Evolutionary conservation across 2,113 vertebrate genomes (phyloP).

Genomic region (Colius striatus): DNA sequence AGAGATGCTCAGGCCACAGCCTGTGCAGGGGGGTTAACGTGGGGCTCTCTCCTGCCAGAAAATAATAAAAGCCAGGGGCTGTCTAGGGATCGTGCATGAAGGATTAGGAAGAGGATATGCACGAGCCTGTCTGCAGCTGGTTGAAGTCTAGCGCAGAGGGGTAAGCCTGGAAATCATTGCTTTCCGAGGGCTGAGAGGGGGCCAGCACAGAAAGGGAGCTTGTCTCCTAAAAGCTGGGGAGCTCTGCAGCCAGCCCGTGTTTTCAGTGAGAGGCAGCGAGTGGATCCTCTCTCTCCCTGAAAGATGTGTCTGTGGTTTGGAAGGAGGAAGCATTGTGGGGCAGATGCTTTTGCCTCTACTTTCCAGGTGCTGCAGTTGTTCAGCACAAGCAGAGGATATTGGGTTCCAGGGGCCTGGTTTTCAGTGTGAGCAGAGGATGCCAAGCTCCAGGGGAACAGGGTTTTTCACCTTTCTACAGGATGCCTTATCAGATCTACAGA

Average conservation of each 20-base stretch:
- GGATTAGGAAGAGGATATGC: slow-evolving; percentile 64
- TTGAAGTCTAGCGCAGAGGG: slow-evolving; percentile 29
- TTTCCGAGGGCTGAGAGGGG: slow-evolving; percentile 5
- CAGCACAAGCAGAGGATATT: background rate
- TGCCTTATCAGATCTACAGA: background rate
- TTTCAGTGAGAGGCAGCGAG: background rate
- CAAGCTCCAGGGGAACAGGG: background rate
- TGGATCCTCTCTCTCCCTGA: background rate
- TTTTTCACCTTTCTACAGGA: background rate
- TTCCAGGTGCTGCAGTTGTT: background rate
- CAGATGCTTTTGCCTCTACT: background rate
- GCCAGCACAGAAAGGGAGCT: background rate
- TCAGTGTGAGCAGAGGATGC: background rate
- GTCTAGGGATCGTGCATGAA: slow-evolving; percentile 46
- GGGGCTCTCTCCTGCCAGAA: slow-evolving; percentile 59
- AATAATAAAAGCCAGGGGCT: slow-evolving; percentile 70
- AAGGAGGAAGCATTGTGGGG: background rate
- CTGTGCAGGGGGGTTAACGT: slow-evolving; percentile 5
- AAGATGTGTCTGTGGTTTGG: background rate
- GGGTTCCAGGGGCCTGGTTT: background rate
- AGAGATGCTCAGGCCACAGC: slow-evolving; percentile 48
- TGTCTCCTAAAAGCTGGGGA: background rate
- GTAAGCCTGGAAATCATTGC: slow-evolving; percentile 58
- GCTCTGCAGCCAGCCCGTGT: background rate
- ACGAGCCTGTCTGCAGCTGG: slow-evolving; percentile 55